phyloP scores from a whole-genome alignment of 2,113 vertebrate genomes.

The Piaya cayana region DNA sequence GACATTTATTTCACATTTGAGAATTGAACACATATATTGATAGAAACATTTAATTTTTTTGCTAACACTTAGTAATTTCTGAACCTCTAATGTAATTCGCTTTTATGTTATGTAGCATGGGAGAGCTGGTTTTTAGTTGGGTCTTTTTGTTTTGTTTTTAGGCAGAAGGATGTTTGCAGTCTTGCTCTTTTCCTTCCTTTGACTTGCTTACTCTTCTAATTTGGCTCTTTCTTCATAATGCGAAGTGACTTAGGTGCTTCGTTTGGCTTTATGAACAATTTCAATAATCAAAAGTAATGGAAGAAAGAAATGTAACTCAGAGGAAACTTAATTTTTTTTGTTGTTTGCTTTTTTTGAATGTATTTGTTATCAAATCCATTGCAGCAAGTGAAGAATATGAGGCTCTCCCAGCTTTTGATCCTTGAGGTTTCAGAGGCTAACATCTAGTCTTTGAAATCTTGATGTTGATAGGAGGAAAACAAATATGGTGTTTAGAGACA shows the following conservation, averaged over 20 bases:
- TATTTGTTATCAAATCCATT: background rate
- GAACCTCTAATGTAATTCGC: background rate
- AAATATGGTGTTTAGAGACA: fast-evolving
- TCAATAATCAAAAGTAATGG: background rate
- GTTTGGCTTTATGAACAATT: background rate
- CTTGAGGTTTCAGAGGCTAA: background rate
- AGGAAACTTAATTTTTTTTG: background rate
- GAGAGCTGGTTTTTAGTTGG: background rate
- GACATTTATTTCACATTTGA: background rate
- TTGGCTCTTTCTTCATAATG: background rate
- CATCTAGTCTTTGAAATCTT: background rate
- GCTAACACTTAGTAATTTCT: background rate
- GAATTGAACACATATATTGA: background rate
- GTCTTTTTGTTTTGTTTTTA: background rate
- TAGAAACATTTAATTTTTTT: background rate
- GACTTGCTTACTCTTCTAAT: background rate
- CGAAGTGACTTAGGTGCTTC: background rate
- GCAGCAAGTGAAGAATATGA: background rate
- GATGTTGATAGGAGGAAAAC: background rate
- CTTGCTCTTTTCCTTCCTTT: background rate
- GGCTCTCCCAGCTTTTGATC: background rate
- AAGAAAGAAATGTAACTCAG: background rate
- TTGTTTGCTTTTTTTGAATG: background rate
- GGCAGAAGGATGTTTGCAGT: background rate
- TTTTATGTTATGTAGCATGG: background rate